Base-by-base conservation (phyloP, 2,797 vertebrate species). In the Passerculus sandwichensis region DNA sequence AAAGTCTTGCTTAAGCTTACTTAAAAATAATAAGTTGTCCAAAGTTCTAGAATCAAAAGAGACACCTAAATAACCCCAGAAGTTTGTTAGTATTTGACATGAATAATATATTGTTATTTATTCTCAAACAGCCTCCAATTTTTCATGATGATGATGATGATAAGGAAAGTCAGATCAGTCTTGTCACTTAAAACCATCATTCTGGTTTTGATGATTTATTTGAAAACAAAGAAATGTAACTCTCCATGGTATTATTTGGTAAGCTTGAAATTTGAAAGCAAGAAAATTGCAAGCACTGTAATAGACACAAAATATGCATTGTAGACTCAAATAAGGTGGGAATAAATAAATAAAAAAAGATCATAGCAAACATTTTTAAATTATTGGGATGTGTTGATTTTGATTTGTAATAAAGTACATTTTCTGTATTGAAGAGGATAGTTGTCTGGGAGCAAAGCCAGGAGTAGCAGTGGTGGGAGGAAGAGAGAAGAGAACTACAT, bases 361-460 rank as follows among this genome's bases (percentile, higher is more conserved):
- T 10, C 21, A n/a, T 7, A 56, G 26, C 3, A 86, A 91, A 64
- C 3, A 19, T 56, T 77, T 93, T 66, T 2, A 10, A 84, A 69
- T 90, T 79, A 34, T 61, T 79, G 27, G 45, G 14, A 36, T 48
- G 13, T 47, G n/a, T 61, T 91, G 53, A 44, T 80, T 95, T 86
- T 73, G 32, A 32, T 34, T 79, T 44, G 34, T 32, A 50, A 54
- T 67, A 89, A 87, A 60, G 80, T 77, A 50, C 13, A 38, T 79
- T 82, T 87, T 95, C 45, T 71, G 29, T 56, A 23, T 19, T 44
- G 69, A 70, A 62, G 54, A 74, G 32, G 53, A 40, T 38, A 89
- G 17, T 7, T 76, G 38, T 9, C 88, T 74, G 88, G 95, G 95
- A 96, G 81, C 25, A 80, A 94, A 87, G 80, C 88, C 93, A 93